Evolutionary conservation across 2,113 vertebrate genomes (phyloP), one percentile per base, ranked within the genome.

Genomic region (Protobothrops flavoviridis): DNA sequence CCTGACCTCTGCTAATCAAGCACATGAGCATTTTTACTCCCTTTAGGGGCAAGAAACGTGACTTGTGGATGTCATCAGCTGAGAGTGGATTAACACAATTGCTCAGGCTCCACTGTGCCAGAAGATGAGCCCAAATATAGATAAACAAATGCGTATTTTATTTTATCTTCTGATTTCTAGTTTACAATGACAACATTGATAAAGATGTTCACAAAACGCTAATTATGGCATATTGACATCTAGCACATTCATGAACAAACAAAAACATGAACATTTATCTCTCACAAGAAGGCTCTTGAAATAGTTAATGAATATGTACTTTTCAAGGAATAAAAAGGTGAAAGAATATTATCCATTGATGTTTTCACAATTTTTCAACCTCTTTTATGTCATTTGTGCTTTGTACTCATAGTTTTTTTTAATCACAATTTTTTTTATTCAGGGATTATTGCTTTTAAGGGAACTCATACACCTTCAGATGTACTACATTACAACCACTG

Each of bases 251-350:
- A 95, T 95, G 94, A 95, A 0, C 93, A 91, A 96, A 94, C 85
- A 93, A 90, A 94, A 94, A 92, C 64, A 95, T 96, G 94, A 94
- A 96, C 95, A 94, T 94, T 93, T 88, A 94, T 93, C 93, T 96
- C 94, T 96, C 96, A 96, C 93, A 95, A 94, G 90, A 94, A 93
- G 93, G 95, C 93, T 96, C 95, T 94, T 95, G 94, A 96, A 96
- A 97, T 94, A 86, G n/a, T 29, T 13, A 29, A n/a, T 43, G 48
- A 69, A 87, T 64, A 26, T 50, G 20, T 20, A 61, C 26, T 33
- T 64, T 93, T 55, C 61, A 87, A 90, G 26, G 33, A 86, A 88
- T 69, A 86, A 90, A 39, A 74, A 88, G 12, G 87, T 56, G 50
- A 29, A 93, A 88, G 59, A 81, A 74, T n/a, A 91, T 88, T 74